Base-by-base conservation (phyloP, 2,113 vertebrate species). In the Scomber japonicus region DNA sequence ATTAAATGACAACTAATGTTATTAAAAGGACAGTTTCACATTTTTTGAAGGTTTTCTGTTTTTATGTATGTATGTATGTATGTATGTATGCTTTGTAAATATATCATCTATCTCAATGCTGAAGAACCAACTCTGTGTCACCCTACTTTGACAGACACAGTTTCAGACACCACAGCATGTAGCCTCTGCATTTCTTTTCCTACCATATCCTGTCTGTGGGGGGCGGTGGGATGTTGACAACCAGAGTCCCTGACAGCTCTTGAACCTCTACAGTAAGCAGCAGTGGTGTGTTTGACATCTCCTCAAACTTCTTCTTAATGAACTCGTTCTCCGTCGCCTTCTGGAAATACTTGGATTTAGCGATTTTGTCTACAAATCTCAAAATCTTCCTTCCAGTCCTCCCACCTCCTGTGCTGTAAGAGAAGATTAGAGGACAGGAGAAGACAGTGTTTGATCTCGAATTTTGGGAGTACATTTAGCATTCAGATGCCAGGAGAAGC, bases 261-360 rank as follows among this genome's bases (percentile, higher is more conserved):
- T 95, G 96, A 53, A 97, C 95, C 91, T 97, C 96, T 80, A 98
- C 97, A 0, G 95, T 95, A 78, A 98, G 95, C 87, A 97, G 93
- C 85, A 98, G 88, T 0, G 96, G 96, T 0, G 93, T 97, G 93
- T 97, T 98, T 89, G 96, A 97, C 91, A 98, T 95, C 87, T 97
- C 96, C 88, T 97, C 96, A 0, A 97, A 96, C 94, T 97, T 97
- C 94, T 97, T 97, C 82, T 95, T 97, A 85, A 98, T 97, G 86
- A 96, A 97, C 89, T 97, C 96, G 0, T 96, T 97, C 81, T 98
- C 96, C 0, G 96, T 94, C 46, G 97, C 97, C 81, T 91, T 96
- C 93, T 97, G 97, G 92, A 97, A 97, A 68, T 96, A 98, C 84
- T 96, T 96, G 67, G 96, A 97, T 91, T 97, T 97, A 60, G 96